Conservation (phyloP, 64 coral and sea anemone genomes). For the Catalaphyllia jardinei region DNA sequence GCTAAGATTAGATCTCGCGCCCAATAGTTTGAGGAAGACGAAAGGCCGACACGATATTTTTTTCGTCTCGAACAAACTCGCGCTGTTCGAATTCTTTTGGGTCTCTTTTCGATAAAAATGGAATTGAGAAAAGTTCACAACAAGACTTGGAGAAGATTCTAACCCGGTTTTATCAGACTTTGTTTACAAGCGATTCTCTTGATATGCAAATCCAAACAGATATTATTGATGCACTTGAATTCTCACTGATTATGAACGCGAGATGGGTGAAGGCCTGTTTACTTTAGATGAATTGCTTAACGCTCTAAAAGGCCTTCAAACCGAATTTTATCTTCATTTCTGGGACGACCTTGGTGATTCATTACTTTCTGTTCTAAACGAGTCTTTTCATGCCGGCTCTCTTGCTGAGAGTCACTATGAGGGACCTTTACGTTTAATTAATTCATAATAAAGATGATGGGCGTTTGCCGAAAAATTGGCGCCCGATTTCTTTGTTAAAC, state of each 20-base stretch:
- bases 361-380: background rate
- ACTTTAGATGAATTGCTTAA: background rate
- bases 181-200: background rate
- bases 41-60: constrained; percentile 19
- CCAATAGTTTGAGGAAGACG: constrained; percentile 37
- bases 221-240: background rate
- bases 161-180: background rate
- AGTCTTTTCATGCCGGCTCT: background rate
- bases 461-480: constrained; percentile 1
- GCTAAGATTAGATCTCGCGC: background rate
- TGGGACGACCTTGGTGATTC: constrained; percentile 14
- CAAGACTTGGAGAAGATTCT: background rate
- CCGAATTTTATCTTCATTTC: constrained; percentile 21
- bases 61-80: background rate
- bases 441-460: constrained; percentile 18
- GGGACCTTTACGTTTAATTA: background rate
- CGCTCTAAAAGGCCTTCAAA: background rate
- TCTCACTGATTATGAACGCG: too few relatives aligned
- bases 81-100: background rate
- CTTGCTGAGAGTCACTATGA: background rate
- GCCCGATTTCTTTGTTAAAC: constrained; percentile 17
- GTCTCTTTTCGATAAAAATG: background rate
- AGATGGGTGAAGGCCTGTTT: background rate
- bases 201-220: background rate
- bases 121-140: background rate